Base-by-base conservation (phyloP, 2,888 invertebrate genomes). In the Lycaena phlaeas region DNA sequence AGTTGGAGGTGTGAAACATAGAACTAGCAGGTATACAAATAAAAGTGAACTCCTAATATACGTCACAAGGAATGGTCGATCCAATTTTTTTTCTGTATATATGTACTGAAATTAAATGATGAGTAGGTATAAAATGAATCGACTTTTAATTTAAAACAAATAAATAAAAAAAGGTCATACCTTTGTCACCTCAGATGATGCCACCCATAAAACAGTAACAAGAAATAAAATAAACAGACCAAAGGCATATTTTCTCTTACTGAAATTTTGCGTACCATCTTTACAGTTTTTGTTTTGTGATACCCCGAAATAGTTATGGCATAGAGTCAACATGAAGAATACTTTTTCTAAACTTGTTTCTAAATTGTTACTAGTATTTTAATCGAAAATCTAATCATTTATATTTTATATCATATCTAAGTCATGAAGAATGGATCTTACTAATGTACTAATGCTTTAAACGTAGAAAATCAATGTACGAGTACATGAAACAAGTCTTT, bases 31-130 rank as follows among this genome's bases (percentile, higher is more conserved):
- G 76, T 98, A 98, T 49, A 98, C 82, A 44, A 94, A 91, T 61
- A 98, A 95, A 89, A 98, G 90, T 26, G 95, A 96, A 43, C 96
- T 96, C 77, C 97, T 96, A 46, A 97, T 87, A 74, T 98, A 98
- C 12, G 97, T 96, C 59, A 93, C 93, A 76, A 98, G 95, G 81
- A 97, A 98, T 37, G 98, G 98, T 64, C 97, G 95, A 62, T 95
- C 91, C 64, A 92, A 94, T 45, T 93, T 88, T 65, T 93, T 92
- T 77, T 95, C 91, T 58, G 87, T 87, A 68, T 95, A 95, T 49
- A 95, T 88, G 71, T 92, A 94, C 96, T 97, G 85, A 42, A 89
- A 89, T 59, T 48, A 63, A 61, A 38, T 6, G 10, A 17, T 28
- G 18, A 29, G 27, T 36, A 17, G 6, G 38, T 14, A 27, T 17